Evolutionary conservation across 2,888 invertebrate species (phyloP).

Genomic region (Augochlorella aurata): DNA sequence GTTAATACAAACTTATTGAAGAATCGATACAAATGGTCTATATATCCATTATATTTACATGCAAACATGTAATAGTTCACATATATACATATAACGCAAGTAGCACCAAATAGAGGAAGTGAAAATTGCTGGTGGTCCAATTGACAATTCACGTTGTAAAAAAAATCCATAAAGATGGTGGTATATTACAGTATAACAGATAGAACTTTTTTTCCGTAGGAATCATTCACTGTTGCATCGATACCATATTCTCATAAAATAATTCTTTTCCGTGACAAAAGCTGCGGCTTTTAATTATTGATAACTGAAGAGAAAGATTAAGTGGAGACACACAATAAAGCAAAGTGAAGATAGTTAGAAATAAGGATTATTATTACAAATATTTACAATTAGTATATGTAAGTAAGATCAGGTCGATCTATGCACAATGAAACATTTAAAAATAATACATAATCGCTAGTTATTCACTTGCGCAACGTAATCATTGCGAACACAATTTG

Average conservation of each 20-base stretch:
- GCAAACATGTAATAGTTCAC: constrained; percentile 60
- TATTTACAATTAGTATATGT: constrained; percentile 68
- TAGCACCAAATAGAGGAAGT: constrained; percentile 76
- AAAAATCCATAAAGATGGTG: constrained; percentile 28
- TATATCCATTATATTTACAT: constrained; percentile 74
- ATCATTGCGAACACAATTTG: constrained; percentile 38
- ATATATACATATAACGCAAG: constrained; percentile 75
- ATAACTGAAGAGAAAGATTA: constrained; percentile 35
- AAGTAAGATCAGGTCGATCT: constrained; percentile 53
- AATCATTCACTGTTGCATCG: constrained; percentile 21
- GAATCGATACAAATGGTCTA: constrained; percentile 60
- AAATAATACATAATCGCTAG: constrained; percentile 53
- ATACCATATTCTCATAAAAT: neutral
- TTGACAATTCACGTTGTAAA: constrained; percentile 44
- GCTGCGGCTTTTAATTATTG: constrained; percentile 21
- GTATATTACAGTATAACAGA: constrained; percentile 53
- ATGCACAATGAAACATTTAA: constrained; percentile 58
- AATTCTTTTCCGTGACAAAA: constrained; percentile 16
- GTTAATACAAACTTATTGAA: constrained; percentile 63
- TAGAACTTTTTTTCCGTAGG: constrained; percentile 20
- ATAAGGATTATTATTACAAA: constrained; percentile 66
- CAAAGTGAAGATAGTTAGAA: constrained; percentile 50
- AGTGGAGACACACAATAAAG: constrained; percentile 47
- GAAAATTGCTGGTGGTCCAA: constrained; percentile 50
- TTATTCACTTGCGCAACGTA: constrained; percentile 41